Evolutionary conservation across 2,113 vertebrate species (phyloP).

Genomic region (Merops nubicus): DNA sequence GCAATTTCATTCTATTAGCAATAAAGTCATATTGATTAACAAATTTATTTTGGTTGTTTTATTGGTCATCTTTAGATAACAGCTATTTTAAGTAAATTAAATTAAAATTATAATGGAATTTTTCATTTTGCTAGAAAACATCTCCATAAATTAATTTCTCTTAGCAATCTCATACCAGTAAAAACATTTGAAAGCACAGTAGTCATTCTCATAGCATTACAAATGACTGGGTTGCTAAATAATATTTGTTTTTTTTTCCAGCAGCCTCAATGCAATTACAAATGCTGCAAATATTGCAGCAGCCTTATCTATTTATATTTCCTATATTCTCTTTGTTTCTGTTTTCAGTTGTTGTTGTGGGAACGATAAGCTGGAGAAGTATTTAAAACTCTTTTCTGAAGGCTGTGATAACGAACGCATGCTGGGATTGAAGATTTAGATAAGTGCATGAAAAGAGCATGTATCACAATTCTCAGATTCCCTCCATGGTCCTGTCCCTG

Average conservation of each 20-base stretch:
- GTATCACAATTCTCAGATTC: background rate
- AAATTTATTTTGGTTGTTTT: background rate
- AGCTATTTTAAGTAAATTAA: background rate
- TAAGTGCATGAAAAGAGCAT: background rate
- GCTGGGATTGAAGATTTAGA: background rate
- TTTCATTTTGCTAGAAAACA: background rate
- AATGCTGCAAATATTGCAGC: background rate
- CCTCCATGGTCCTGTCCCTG: background rate
- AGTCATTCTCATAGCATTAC: background rate
- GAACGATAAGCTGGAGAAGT: background rate
- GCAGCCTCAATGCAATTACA: background rate
- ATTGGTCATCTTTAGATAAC: background rate
- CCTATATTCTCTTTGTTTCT: background rate
- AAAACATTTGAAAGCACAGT: background rate
- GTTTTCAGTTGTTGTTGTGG: slow-evolving; percentile 3
- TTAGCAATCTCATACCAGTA: background rate
- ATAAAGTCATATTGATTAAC: background rate
- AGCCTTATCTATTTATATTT: background rate
- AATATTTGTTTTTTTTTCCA: background rate
- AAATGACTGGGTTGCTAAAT: background rate
- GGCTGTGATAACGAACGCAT: background rate
- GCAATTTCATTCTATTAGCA: background rate
- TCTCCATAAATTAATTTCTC: background rate
- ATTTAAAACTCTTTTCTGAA: background rate
- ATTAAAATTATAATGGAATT: background rate